A percentile compares a stretch with the other conserved stretches of the same genome.
Conservation (phyloP, 2,113 vertebrate genomes). For the Mus pahari region DNA sequence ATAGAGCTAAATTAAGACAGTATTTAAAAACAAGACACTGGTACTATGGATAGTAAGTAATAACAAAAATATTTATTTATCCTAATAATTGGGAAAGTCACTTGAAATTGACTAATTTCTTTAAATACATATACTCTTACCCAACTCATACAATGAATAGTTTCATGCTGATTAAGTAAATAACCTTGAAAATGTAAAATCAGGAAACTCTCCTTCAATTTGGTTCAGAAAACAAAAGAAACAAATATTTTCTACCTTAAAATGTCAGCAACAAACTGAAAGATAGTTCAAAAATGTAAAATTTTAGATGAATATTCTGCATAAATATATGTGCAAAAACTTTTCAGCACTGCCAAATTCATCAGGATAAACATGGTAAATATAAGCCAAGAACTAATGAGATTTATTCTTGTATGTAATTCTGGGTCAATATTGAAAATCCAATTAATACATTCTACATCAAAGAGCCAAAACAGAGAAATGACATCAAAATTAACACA, state of each 20-base stretch:
- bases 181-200: background rate
- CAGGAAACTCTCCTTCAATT: background rate
- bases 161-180: background rate
- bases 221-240: conserved; percentile 15
- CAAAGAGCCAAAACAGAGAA: background rate
- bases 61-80: background rate
- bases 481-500: background rate
- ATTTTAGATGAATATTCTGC: background rate
- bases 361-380: background rate
- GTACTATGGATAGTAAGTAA: background rate
- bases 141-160: background rate
- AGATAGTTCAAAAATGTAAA: background rate
- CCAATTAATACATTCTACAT: background rate
- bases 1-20: background rate
- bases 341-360: background rate
- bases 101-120: background rate
- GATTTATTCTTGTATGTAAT: background rate
- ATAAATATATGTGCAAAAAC: background rate
- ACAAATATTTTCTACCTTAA: background rate
- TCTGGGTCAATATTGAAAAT: background rate
- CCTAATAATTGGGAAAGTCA: background rate
- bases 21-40: background rate
- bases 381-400: background rate
- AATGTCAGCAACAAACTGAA: background rate
- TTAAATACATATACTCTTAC: background rate